These are phyloP conservation scores for Characodon lateralis DNA, from an alignment of 2,797 vertebrate genomes.

Conservation along the genomic window DNA sequence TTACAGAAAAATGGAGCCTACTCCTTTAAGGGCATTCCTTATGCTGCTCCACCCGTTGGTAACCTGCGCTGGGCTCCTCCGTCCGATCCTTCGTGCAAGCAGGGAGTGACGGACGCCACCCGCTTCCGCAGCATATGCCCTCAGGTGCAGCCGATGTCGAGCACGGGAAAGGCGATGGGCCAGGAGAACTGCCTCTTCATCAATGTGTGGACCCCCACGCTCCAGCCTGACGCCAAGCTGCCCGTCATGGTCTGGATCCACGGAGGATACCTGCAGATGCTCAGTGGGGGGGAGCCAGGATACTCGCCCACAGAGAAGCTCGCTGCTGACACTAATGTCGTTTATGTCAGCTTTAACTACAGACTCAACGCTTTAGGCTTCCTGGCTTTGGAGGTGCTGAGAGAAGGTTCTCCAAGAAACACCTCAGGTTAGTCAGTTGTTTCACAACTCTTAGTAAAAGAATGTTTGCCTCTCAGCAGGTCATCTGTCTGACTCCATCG, in stretches of 20 bases:
- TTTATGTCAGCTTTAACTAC: conserved; percentile 86
- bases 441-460: not conserved
- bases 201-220: conserved; percentile 83
- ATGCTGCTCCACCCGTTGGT: conserved; percentile 76
- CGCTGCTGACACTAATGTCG: conserved; percentile 55
- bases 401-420: conserved; percentile 77
- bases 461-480: no score
- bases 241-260: conserved; percentile 86
- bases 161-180: conserved; percentile 62
- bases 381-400: conserved; percentile 80
- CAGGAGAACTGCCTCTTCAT: conserved; percentile 83
- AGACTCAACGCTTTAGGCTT: conserved; percentile 85
- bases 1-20: conserved; percentile 69
- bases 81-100: conserved; percentile 45
- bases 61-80: conserved; percentile 80
- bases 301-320: conserved; percentile 80
- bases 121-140: conserved; percentile 75
- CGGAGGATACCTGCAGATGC: conserved; percentile 76
- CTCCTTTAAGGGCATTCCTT: conserved; percentile 83
- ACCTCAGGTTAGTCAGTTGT: conserved; percentile 75
- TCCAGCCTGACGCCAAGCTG: conserved; percentile 59
- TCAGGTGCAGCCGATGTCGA: conserved; percentile 68
- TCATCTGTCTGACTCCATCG: not conserved
- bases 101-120: conserved; percentile 55
- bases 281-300: conserved; percentile 78